Base-by-base conservation (phyloP, 2,113 vertebrate species). In the Condylura cristata region DNA sequence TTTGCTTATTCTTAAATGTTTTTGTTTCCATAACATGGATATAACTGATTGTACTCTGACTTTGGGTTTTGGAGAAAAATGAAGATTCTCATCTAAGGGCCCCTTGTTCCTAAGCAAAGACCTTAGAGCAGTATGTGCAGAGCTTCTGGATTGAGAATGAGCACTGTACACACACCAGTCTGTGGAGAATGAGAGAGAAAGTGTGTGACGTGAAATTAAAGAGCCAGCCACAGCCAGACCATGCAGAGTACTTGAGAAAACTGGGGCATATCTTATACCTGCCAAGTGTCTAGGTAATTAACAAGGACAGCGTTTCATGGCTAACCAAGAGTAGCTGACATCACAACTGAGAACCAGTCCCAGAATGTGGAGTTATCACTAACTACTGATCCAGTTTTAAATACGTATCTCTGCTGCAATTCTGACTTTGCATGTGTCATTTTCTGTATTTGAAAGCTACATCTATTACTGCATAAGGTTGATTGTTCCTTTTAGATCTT, bases 121-220 rank as follows among this genome's bases (percentile, higher is more conserved):
- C 13, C 13, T 34, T 26, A 51, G 17, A 17, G 18, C 18, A 65
- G 60, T 6, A 2, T 0, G 1, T 20, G 22, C 85, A 91, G 63
- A 86, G 53, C 24, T 17, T 46, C 9, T 39, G 26, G 8, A 16
- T 3, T 0, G 2, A 30, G 34, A 93, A 30, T 70, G 51, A 72
- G 37, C 4, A 53, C 34, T 32, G 37, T 7, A 5, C 18, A 41
- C 2, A 37, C 14, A 41, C 5, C 26, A 61, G 78, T 24, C n/a
- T 71, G 8, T 24, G 4, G 11, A 79, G 1, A 79, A 17, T 11
- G 0, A 26, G 32, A 53, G 11, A 20, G 22, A 30, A 6, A 13
- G 10, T 14, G 30, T 2, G 14, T 22, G 51, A 79, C 13, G 30
- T 11, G 3, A 9, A 37, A 41, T 13, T 4, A 0, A 4, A 41